Base-by-base conservation (phyloP, 2,797 vertebrate species). In the Acanthis flammea region DNA sequence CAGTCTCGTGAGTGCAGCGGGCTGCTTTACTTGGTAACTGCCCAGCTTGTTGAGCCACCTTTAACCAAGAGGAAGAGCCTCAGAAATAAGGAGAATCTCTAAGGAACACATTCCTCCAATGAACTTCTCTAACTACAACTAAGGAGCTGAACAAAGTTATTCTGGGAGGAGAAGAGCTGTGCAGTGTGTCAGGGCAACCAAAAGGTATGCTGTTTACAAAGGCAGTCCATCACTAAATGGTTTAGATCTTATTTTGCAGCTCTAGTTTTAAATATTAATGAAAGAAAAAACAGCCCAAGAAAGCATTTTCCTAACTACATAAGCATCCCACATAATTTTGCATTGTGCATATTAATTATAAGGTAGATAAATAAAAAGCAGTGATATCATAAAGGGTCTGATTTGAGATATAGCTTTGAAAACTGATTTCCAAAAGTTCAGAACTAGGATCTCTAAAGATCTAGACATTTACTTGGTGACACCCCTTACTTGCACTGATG, bases 241-340 rank as follows among this genome's bases (percentile, higher is more conserved):
- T 97, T 97, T 97, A 97, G 97, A 97, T 98, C 96, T 97, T 97
- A 90, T 97, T 98, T 98, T 98, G 97, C 98, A 98, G 98, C 97
- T 96, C 95, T 97, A 91, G 91, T 86, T 83, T 96, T 85, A 96
- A 93, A 84, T 75, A 95, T 93, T 94, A 97, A 97, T 87, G 94
- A 66, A 76, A 78, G 47, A 58, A 86, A 87, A 94, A 92, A 96
- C 72, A 97, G 95, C 94, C 96, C 97, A 92, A 97, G 94, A 97
- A 95, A 96, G 72, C 95, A 82, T 97, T 97, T 97, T 91, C 95
- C 97, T 97, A 95, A 96, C 97, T 96, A 96, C 51, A 45, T 97
- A 97, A 97, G 90, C 97, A 98, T 66, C 97, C 92, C 92, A 92
- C 89, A 82, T 86, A 62, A 91, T 94, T 92, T 88, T 82, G 78